Percentiles rank a stretch among this genome's conserved stretches.
These are phyloP conservation scores for Chymomyza caudatula DNA, from an alignment of 2,888 invertebrate genomes.

Conservation along the genomic window DNA sequence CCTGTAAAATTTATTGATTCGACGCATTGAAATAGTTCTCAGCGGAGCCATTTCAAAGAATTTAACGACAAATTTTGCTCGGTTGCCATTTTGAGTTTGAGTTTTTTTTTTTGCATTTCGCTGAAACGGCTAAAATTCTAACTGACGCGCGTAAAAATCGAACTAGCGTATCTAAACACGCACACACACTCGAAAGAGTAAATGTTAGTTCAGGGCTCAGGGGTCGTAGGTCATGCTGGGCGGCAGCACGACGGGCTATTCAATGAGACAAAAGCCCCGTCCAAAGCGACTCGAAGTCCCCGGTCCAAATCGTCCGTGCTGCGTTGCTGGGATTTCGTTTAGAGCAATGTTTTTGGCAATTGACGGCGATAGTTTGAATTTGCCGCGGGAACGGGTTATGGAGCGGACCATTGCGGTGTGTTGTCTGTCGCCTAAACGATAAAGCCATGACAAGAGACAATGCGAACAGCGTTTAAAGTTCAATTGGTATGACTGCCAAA, in stretches of 20 bases:
- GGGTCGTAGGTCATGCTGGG: neutral
- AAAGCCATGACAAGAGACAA: slow-evolving; percentile 70
- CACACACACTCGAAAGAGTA: neutral
- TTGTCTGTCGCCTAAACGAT: slow-evolving; percentile 69
- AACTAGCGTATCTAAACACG: slow-evolving; percentile 26
- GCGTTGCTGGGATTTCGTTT: slow-evolving; percentile 22
- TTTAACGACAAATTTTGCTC: slow-evolving; percentile 61
- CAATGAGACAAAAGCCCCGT: slow-evolving; percentile 56
- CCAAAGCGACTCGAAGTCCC: slow-evolving; percentile 24
- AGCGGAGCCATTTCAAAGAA: slow-evolving; percentile 74
- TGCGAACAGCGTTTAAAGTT: slow-evolving; percentile 63
- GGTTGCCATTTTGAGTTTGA: neutral
- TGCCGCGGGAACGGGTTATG: neutral
- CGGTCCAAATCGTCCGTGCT: slow-evolving; percentile 12
- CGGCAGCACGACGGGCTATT: slow-evolving; percentile 40
- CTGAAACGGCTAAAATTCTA: slow-evolving; percentile 49
- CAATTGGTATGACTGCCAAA: slow-evolving; percentile 60
- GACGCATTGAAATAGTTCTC: slow-evolving; percentile 76
- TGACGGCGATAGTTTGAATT: neutral
- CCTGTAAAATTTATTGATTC: slow-evolving; percentile 71
- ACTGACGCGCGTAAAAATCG: slow-evolving; percentile 43
- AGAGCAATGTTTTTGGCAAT: neutral
- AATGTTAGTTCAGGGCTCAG: neutral
- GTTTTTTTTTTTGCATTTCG: slow-evolving; percentile 53
- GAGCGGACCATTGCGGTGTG: slow-evolving; percentile 7